Evolutionary conservation across 2,113 vertebrate genomes (phyloP).

Genomic region (Sturnira hondurensis): DNA sequence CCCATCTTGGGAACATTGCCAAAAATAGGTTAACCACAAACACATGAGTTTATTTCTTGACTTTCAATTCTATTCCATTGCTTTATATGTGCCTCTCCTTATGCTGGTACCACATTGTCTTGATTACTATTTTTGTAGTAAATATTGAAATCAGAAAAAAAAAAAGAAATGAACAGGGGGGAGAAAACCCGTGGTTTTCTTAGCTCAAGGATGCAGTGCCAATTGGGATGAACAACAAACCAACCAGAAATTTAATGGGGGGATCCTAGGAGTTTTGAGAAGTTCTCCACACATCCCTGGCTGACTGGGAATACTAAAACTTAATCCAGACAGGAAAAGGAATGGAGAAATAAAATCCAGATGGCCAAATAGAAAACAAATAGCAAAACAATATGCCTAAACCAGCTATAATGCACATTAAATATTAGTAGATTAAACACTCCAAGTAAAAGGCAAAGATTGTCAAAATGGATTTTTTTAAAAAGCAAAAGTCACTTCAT

Average conservation of each 20-base stretch:
- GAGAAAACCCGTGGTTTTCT: not conserved
- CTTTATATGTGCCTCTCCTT: too few species aligned
- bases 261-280: not conserved
- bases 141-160: too few species aligned
- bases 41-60: too few species aligned
- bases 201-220: not conserved
- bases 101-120: too few species aligned
- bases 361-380: not conserved
- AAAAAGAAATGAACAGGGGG: not conserved
- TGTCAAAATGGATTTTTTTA: not conserved
- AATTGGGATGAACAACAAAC: not conserved
- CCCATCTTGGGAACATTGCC: too few species aligned
- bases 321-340: not conserved
- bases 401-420: not conserved
- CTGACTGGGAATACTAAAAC: not conserved
- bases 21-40: too few species aligned
- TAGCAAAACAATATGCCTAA: not conserved
- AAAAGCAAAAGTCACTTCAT: not conserved
- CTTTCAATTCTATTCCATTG: too few species aligned
- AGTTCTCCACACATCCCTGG: not conserved
- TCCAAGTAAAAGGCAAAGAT: not conserved
- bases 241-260: not conserved
- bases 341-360: not conserved
- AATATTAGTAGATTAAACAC: not conserved
- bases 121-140: too few species aligned